Conservation (phyloP, 2,888 invertebrate genomes). For the Bugulina stolonifera region DNA sequence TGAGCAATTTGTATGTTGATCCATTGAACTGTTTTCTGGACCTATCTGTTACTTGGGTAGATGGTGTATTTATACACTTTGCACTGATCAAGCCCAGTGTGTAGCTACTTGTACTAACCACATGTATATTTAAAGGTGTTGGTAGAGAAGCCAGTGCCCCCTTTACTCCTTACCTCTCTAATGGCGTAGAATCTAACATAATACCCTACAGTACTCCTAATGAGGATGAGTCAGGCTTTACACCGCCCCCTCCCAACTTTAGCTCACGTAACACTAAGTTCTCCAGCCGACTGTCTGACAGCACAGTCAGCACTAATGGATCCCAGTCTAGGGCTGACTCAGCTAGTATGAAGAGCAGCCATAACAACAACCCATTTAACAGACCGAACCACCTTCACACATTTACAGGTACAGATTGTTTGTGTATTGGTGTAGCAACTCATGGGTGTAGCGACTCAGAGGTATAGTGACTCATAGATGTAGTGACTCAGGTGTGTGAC, state of each 20-base stretch:
- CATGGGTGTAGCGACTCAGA: not conserved
- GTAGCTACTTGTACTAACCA: no score
- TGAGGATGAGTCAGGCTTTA: not conserved
- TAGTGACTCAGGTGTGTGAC: no score
- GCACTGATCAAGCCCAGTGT: no score
- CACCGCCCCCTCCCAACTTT: constrained; percentile 17
- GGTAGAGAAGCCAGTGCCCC: not conserved
- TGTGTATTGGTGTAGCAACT: not conserved
- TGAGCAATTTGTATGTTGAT: no score
- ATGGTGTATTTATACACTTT: no score
- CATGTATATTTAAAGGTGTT: no score
- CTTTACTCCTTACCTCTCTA: not conserved
- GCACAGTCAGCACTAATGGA: not conserved
- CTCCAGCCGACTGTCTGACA: not conserved
- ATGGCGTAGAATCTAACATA: not conserved
- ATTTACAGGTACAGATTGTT: not conserved
- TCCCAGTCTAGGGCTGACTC: not conserved
- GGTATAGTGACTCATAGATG: no score
- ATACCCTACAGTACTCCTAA: not conserved
- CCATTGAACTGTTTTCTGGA: no score
- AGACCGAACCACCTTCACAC: not conserved
- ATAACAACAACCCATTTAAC: not conserved
- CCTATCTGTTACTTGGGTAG: no score
- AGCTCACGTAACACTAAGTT: not conserved
- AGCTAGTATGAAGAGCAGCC: not conserved